Base-by-base conservation (phyloP, 2,797 vertebrate genomes). In the Sebastes diaconus region DNA sequence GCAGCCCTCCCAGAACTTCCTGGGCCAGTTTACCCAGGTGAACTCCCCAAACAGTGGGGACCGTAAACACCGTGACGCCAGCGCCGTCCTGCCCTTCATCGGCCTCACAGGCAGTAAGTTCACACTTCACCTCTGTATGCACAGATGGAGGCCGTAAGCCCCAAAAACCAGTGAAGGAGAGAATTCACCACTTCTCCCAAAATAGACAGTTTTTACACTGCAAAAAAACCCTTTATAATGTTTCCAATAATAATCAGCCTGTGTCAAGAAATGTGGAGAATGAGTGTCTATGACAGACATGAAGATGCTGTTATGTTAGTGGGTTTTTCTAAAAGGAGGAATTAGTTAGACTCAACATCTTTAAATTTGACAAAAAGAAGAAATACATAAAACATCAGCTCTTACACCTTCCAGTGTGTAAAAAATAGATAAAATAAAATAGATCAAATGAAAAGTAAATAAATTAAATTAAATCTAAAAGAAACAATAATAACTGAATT, bases 71-170 rank as follows among this genome's bases (percentile, higher is more conserved):
- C 91, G 93, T 1, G 93, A 93, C 36, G 88, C 95, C 63, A 90
- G 84, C 25, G 92, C 93, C 3, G 85, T 95, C 8, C 87, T 98
- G 57, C 97, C 97, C 68, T 98, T 98, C 92, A 93, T 95, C 50
- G 97, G 97, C 29, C 96, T 98, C 79, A 98, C 97, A 39, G 92
- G 94, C 77, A 97, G 97, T 98, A 95, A 88, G 97, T 95, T 87
- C 59, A 66, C 64, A 30, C 52, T 20, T 3, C 2, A 3, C 4
- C 34, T 20, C 39, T 20, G 50, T 54, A 6, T 25, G 36, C 58
- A 73, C 66, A 70, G 18, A 70, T 6, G 8, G 57, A 50, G 16
- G 25, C 7, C 0, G 7, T 2, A 2, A 32, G 3, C 39, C 60
- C 1, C 14, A 42, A 52, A 61, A 63, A 63, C 3, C 3, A 27